Base-by-base conservation (phyloP, 2,797 vertebrate species). In the Parauchenoglanis ngamensis region DNA sequence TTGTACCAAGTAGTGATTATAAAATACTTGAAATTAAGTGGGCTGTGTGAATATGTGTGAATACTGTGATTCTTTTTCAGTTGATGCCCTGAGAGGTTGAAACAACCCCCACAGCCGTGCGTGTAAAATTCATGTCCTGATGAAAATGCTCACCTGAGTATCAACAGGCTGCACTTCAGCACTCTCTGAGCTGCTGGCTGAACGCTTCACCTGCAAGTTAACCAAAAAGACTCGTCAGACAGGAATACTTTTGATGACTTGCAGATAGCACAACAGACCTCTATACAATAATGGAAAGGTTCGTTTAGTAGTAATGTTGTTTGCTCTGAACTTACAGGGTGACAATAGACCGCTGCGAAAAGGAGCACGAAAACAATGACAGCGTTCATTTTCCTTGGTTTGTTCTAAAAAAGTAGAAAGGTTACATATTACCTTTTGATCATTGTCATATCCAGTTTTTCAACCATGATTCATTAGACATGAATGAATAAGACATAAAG, bases 181-280 rank as follows among this genome's bases (percentile, higher is more conserved):
- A 87, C 96, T 96, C 91, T 96, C 95, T 28, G 95, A 95, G 87
- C 94, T 95, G 92, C 92, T 92, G 28, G 89, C 93, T 46, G 93
- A 89, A 23, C 70, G 59, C 72, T 93, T 95, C 82, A 88, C 93
- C 96, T 96, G 73, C 56, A 91, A 92, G 63, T 82, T 6, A 83
- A 40, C 15, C 56, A 65, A 80, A 54, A 12, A 59, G 5, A 70
- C 7, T 73, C 44, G 82, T 19, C 28, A 76, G 2, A 40, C 17
- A 54, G 17, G 75, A 68, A 25, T 2, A n/a, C 19, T 54, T 40
- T 40, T 4, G 65, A 49, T 17, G 6, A 28, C 11, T 63, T 57
- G 56, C 17, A 12, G 3, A 13, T 4, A 35, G 19, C 76, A 40
- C 7, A 59, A 57, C 54, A 35, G 19, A 59, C 17, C 19, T 49